Conservation (phyloP, 2,888 invertebrate species). For the Coenonympha glycerion region DNA sequence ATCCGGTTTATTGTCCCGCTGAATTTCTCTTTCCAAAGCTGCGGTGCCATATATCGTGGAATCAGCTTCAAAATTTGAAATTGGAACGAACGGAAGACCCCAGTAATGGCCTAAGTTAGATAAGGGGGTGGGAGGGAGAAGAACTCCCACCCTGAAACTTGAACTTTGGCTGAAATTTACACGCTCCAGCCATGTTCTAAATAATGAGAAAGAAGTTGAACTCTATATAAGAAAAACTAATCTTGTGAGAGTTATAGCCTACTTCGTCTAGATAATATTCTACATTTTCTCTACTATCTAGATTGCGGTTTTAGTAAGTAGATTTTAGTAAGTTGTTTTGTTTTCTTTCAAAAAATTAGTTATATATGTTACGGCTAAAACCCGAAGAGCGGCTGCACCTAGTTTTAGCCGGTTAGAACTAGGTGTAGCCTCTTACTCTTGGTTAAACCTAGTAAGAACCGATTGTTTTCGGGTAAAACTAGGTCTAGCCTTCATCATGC, state of each 20-base stretch:
- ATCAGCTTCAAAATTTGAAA: slow-evolving; percentile 73
- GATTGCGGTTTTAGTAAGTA: background rate
- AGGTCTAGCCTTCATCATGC: too few species aligned
- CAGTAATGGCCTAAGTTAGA: slow-evolving; percentile 74
- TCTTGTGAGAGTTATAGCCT: background rate
- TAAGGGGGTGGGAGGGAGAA: slow-evolving; percentile 51
- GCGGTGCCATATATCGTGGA: slow-evolving; percentile 61
- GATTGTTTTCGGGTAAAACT: too few species aligned
- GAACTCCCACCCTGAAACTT: slow-evolving; percentile 45
- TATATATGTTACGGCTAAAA: too few species aligned
- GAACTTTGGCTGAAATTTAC: slow-evolving; percentile 48
- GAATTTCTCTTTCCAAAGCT: slow-evolving; percentile 37
- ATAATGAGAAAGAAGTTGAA: slow-evolving; percentile 29
- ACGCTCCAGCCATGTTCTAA: slow-evolving; percentile 47
- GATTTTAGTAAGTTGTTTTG: too few species aligned
- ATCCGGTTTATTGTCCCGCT: slow-evolving; percentile 22
- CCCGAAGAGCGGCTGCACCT: too few species aligned
- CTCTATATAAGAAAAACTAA: background rate
- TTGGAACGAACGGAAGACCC: slow-evolving; percentile 72
- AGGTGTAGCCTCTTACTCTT: too few species aligned
- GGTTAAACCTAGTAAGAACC: too few species aligned
- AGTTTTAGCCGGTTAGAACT: too few species aligned
- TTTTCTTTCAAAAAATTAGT: too few species aligned
- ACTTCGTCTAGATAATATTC: background rate
- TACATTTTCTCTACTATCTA: too few species aligned